Percentiles rank a stretch among this genome's conserved stretches.
These are phyloP conservation scores for Cepaea hortensis DNA, from an alignment of 2,888 invertebrate genomes.

Conservation along the genomic window DNA sequence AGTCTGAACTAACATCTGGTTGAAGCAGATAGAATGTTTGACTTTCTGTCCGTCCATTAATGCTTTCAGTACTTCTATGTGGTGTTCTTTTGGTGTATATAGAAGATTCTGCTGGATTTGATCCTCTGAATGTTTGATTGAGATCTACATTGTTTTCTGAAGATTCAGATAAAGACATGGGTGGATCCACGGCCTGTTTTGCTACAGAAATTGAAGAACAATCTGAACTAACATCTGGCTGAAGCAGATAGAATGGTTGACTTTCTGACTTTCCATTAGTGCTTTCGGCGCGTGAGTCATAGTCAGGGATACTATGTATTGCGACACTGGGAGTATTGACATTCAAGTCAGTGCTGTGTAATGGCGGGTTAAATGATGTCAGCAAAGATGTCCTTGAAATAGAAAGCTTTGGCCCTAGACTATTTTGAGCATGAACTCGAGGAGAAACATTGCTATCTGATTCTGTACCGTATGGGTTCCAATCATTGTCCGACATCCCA, in stretches of 20 bases:
- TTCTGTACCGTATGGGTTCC: conserved; percentile 71
- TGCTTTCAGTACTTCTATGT: conserved; percentile 10
- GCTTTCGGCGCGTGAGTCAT: background rate
- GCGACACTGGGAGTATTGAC: conserved; percentile 24
- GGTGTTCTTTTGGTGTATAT: conserved; percentile 5
- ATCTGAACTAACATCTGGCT: conserved; percentile 34
- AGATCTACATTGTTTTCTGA: conserved; percentile 67
- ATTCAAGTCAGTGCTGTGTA: conserved; percentile 53
- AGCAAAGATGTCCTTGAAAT: conserved; percentile 29
- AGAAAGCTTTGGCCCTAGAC: background rate
- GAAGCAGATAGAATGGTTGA: background rate
- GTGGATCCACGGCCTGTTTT: conserved; percentile 61
- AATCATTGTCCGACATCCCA: conserved; percentile 69
- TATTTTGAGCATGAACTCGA: conserved; percentile 35
- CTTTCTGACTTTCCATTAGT: conserved; percentile 35
- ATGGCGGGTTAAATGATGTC: conserved; percentile 51
- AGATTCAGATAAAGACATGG: conserved; percentile 69
- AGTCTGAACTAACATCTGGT: conserved; percentile 26
- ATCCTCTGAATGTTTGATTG: background rate
- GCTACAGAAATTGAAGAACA: background rate
- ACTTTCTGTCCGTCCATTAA: conserved; percentile 28
- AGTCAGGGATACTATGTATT: conserved; percentile 22
- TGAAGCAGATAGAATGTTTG: background rate
- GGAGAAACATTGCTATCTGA: conserved; percentile 67
- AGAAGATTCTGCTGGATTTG: conserved; percentile 16